Percentiles rank a stretch among this genome's conserved stretches.
These are phyloP conservation scores for Griposia aprilina DNA, from an alignment of 2,888 invertebrate genomes.

Conservation along the genomic window DNA sequence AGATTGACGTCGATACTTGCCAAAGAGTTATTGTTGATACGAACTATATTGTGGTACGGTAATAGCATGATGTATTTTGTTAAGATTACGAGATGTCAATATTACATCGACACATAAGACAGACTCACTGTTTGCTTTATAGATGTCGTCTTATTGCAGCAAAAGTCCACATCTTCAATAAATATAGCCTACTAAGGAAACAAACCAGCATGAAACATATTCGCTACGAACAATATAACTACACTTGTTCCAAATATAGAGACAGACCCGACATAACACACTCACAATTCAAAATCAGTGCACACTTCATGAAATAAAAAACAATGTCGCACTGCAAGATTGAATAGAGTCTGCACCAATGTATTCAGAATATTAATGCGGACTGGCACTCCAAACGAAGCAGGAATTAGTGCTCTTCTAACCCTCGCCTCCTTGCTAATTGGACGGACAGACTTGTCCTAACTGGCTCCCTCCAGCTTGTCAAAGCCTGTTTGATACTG, in stretches of 20 bases:
- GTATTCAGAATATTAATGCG: conserved; percentile 56
- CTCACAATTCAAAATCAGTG: conserved; percentile 7
- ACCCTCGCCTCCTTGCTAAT: conserved; percentile 44
- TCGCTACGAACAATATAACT: background rate
- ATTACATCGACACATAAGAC: background rate
- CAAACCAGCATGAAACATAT: background rate
- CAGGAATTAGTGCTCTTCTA: conserved; percentile 50
- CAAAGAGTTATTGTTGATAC: background rate
- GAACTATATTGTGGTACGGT: background rate
- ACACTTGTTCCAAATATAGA: background rate
- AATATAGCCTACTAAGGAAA: background rate
- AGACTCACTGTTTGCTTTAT: background rate
- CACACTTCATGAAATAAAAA: conserved; percentile 43
- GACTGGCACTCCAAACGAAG: conserved; percentile 40
- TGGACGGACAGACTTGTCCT: conserved; percentile 43
- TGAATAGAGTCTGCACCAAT: conserved; percentile 35
- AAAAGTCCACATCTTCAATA: background rate
- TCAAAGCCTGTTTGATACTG: conserved; percentile 46
- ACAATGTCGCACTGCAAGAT: conserved; percentile 8
- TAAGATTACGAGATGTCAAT: no score
- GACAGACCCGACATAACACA: background rate
- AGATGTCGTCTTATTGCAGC: background rate
- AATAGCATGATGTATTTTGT: conserved; percentile 2
- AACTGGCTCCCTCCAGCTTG: conserved; percentile 15
- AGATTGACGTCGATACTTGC: conserved; percentile 27